phyloP scores from a whole-genome alignment of 2,888 invertebrate species.

The Seira sanloemensis region DNA sequence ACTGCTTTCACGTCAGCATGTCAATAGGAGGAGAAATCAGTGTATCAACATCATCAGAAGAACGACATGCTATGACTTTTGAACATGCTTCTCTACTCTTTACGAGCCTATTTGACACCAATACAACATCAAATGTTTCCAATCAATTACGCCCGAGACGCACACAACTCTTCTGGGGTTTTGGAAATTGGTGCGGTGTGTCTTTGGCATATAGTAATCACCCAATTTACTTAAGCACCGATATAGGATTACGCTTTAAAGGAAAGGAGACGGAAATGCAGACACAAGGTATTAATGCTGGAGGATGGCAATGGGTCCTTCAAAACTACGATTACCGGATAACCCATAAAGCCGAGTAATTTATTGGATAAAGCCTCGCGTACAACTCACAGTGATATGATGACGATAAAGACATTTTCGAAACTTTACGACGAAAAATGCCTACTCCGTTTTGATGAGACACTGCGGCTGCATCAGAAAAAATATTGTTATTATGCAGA shows the following conservation, averaged over 20 bases:
- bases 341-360: too few relatives aligned
- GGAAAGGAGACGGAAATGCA: too few relatives aligned
- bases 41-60: constrained; percentile 43
- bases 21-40: constrained; percentile 48
- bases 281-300: too few relatives aligned
- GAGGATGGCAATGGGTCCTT: too few relatives aligned
- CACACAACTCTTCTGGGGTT: too few relatives aligned
- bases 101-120: constrained; percentile 12
- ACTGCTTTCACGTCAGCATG: constrained; percentile 62
- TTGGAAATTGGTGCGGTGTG: neutral
- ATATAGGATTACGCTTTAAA: neutral
- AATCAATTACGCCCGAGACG: constrained; percentile 12
- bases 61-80: constrained; percentile 32
- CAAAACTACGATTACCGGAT: too few relatives aligned
- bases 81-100: neutral
- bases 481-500: neutral
- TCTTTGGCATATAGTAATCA: too few relatives aligned
- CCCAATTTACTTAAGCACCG: too few relatives aligned
- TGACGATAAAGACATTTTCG: neutral
- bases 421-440: neutral
- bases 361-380: too few relatives aligned
- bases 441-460: constrained; percentile 46
- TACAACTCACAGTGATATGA: too few relatives aligned
- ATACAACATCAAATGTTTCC: neutral
- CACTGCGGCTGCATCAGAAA: constrained; percentile 54